Conservation (phyloP, 2,113 vertebrate species). For the Prochilodus magdalenae region DNA sequence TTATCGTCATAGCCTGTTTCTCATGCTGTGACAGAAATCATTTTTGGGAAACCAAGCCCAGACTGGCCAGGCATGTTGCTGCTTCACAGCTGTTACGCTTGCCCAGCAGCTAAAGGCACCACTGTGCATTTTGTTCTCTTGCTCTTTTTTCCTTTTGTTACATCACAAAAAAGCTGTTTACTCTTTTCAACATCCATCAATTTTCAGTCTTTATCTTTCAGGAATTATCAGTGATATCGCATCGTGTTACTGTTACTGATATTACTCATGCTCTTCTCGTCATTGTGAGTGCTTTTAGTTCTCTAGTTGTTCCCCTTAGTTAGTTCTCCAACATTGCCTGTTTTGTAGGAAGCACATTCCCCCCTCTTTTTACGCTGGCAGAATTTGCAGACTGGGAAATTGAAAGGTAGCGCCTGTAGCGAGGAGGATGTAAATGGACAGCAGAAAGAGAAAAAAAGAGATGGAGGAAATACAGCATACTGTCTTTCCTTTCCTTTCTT, state of each 20-base stretch:
- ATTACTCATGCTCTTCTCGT: constrained; percentile 24
- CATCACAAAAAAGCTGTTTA: not conserved
- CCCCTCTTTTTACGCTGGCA: not conserved
- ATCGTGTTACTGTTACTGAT: constrained; percentile 9
- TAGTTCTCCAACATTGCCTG: constrained; percentile 19
- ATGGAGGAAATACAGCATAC: not conserved
- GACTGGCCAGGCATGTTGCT: not conserved
- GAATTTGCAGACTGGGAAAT: not conserved
- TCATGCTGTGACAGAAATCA: not conserved
- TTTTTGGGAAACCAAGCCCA: not conserved
- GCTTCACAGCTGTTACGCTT: not conserved
- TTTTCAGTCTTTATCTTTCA: constrained; percentile 35
- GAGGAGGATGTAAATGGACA: not conserved
- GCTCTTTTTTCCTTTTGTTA: not conserved
- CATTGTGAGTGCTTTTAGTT: constrained; percentile 21
- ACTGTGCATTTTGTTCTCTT: not conserved
- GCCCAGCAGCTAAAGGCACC: not conserved
- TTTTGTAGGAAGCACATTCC: no score
- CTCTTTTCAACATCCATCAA: constrained; percentile 10
- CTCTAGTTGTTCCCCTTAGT: not conserved
- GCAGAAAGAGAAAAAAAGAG: not conserved
- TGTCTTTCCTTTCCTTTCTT: not conserved
- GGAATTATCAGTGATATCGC: constrained; percentile 42
- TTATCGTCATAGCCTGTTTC: not conserved
- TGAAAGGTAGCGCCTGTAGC: not conserved